Evolutionary conservation across 2,888 invertebrate genomes (phyloP).

Genomic region (Rotaria magnacalcarata): DNA sequence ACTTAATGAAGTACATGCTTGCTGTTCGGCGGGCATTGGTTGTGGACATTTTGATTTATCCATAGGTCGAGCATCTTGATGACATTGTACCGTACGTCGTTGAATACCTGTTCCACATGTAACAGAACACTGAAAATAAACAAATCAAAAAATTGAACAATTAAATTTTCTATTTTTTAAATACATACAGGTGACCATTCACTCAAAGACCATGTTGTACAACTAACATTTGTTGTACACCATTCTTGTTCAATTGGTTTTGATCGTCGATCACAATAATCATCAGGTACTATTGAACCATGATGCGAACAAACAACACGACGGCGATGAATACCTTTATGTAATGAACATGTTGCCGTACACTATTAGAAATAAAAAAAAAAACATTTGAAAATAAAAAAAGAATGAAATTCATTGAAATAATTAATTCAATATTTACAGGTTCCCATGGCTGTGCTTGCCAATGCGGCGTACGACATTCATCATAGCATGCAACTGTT

Average conservation of each 20-base stretch:
- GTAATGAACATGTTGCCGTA: constrained; percentile 29
- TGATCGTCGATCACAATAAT: background rate
- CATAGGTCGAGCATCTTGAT: background rate
- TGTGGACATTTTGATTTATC: constrained; percentile 2
- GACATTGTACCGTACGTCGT: constrained; percentile 33
- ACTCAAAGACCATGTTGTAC: background rate
- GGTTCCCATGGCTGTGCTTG: background rate
- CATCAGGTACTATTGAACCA: constrained; percentile 11
- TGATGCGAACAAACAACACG: background rate
- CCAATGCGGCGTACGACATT: background rate
- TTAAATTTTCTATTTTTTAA: background rate
- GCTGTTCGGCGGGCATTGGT: background rate
- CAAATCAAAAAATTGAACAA: background rate
- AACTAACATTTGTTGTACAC: constrained; percentile 19
- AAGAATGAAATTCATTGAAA: background rate
- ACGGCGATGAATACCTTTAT: background rate
- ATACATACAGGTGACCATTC: constrained; percentile 21
- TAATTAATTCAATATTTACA: background rate
- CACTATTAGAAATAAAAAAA: background rate
- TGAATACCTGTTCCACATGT: constrained; percentile 43
- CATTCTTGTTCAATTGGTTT: constrained; percentile 28
- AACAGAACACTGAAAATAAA: constrained; percentile 38
- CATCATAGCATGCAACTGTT: background rate
- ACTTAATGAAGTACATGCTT: background rate
- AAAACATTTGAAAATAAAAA: background rate